A percentile compares a stretch with the other conserved stretches of the same genome.
Evolutionary conservation across 2,113 vertebrate species (phyloP).

Genomic region (Furnarius figulus): DNA sequence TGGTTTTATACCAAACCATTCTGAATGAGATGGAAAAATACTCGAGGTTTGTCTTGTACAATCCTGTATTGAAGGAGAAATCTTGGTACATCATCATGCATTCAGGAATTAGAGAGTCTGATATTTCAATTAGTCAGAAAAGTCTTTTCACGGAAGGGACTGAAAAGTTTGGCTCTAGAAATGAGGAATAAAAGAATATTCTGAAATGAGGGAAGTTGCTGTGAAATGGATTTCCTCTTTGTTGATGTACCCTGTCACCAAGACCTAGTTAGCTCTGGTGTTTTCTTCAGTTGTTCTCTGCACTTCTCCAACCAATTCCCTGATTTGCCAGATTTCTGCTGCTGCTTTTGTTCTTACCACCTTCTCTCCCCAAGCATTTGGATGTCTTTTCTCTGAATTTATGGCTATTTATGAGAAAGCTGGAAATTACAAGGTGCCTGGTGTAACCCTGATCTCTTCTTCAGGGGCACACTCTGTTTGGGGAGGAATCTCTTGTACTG

Average conservation of each 20-base stretch:
- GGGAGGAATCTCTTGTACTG: neutral
- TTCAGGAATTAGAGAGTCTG: neutral
- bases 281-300: neutral
- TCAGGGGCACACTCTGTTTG: neutral
- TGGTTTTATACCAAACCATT: neutral
- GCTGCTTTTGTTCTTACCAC: neutral
- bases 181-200: neutral
- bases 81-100: neutral
- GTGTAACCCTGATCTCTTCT: neutral
- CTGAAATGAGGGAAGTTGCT: neutral
- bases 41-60: neutral
- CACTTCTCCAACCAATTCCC: neutral
- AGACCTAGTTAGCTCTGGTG: neutral
- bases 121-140: neutral
- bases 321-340: neutral
- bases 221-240: neutral
- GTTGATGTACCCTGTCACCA: neutral
- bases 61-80: neutral
- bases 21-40: neutral
- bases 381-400: neutral
- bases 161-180: neutral
- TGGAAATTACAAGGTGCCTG: neutral
- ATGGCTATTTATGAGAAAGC: neutral
- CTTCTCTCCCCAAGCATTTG: neutral
- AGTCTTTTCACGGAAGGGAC: fast-evolving